Evolutionary conservation across 1,140 invertebrate genomes (phyloP), one percentile per base, ranked within the genome.

Genomic region (Brachionus koreanus): DNA sequence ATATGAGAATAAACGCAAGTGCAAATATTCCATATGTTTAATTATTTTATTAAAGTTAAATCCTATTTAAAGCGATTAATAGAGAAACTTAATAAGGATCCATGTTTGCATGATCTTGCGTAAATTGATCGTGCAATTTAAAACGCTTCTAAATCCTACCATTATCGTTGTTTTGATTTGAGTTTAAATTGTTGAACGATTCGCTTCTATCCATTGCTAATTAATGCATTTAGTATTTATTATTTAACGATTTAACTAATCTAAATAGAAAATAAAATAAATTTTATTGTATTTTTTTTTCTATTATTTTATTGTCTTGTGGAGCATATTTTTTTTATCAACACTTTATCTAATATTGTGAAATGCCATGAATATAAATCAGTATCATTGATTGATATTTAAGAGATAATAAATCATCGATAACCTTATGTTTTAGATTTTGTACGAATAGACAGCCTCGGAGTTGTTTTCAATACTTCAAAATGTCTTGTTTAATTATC

Each of bases 21-120:
- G 65, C 65, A 69, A 69, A 69, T 69, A 69, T 69, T 69, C 65
- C 65, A 69, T 69, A 39, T 69, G 65, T 69, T 69, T 69, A 69
- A 69, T 69, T 69, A 69, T 69, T 37, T 69, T 69, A 69, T 69
- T 69, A 69, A 69, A 37, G 35, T 16, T 37, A 69, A 69, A 69
- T 69, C 65, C 65, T 69, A 37, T 69, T 19, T 69, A 69, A 39
- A 69, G 37, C 33, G 37, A 37, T 39, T 39, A 37, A 6, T 65
- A 65, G 33, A n/a, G 65, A 69, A 69, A 69, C 37, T 69, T 69
- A 69, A 69, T 69, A 57, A 57, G 49, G 49, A 7, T 39, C 35
- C 35, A 69, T 39, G 37, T 37, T 69, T 69, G 65, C 65, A 69
- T 69, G 65, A 69, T 69, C 65, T 69, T 69, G 65, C 65, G 65